Conservation (phyloP, 1,140 invertebrate genomes). For the Dreissena polymorpha region DNA sequence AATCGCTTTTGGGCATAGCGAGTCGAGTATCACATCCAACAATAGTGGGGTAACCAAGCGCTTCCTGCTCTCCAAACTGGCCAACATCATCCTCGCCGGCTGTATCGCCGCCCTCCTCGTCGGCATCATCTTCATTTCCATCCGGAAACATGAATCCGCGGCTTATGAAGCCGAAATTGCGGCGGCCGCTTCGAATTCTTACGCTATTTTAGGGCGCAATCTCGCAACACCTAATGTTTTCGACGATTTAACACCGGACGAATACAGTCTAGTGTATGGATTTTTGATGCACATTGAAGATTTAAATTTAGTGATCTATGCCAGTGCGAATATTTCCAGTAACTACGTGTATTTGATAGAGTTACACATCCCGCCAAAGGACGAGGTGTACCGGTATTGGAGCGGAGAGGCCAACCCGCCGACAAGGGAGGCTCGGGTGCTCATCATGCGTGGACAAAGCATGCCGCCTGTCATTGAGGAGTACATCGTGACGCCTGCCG, state of each 20-base stretch:
- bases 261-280: neutral
- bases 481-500: constrained; percentile 11
- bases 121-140: too few relatives aligned
- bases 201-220: constrained; percentile 1
- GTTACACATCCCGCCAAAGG: constrained; percentile 5
- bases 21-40: too few relatives aligned
- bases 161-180: too few relatives aligned
- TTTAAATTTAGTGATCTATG: neutral
- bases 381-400: neutral
- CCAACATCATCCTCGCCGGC: too few relatives aligned
- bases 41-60: too few relatives aligned
- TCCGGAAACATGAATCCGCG: too few relatives aligned
- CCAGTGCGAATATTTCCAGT: neutral
- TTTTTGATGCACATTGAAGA: neutral
- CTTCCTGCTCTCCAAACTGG: too few relatives aligned
- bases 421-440: constrained; percentile 1
- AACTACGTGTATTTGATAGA: constrained; percentile 29
- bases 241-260: constrained; percentile 23
- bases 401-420: neutral
- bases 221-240: constrained; percentile 9
- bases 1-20: too few relatives aligned
- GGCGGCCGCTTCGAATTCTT: too few relatives aligned
- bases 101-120: too few relatives aligned
- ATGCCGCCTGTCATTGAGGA: constrained; percentile 10
- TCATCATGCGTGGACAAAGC: constrained; percentile 8